Base-by-base conservation (phyloP, 2,797 vertebrate genomes). In the Chelmon rostratus region DNA sequence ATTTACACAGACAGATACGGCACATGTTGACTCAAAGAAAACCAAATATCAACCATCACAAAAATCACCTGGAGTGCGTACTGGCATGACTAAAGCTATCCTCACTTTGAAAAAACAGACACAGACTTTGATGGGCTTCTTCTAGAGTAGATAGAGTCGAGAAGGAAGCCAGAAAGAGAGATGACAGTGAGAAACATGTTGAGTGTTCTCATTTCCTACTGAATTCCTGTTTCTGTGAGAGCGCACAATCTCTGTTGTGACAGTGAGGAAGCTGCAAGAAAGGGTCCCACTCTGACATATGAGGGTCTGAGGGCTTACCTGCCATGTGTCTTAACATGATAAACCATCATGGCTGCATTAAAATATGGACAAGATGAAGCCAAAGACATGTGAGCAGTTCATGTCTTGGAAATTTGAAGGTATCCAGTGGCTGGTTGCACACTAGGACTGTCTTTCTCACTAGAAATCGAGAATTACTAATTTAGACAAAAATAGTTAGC, bases 221-320 rank as follows among this genome's bases (percentile, higher is more conserved):
- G 83, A 89, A 92, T 91, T 92, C 83, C 90, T 90, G 86, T 93
- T 88, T 91, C 90, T 91, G 91, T 88, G 88, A 64, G 78, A n/a
- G n/a, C n/a, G n/a, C n/a, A n/a, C n/a, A 49, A 31, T 56, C 25
- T 80, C 57, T 82, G 82, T 85, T 74, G 25, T 76, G 25, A 46
- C 16, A 52, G 35, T 31, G 8, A 74, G 59, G 69, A 61, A 80
- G 35, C 10, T 44, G 15, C 73, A 53, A 79, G 47, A 61, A 25
- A 57, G 12, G 21, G 47, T 33, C 50, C 37, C 6, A 33, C n/a
- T 33, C 25, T 28, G 28, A 28, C 18, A 64, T n/a, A 33, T 16
- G 21, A 73, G 35, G 8, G 13, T 66, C 23, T 65, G 61, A 23
- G n/a, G 4, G 11, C 11, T 18, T 5, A 3, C 23, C 50, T 59